phyloP scores from a whole-genome alignment of 2,797 vertebrate species.

The Diplodus sargus region DNA sequence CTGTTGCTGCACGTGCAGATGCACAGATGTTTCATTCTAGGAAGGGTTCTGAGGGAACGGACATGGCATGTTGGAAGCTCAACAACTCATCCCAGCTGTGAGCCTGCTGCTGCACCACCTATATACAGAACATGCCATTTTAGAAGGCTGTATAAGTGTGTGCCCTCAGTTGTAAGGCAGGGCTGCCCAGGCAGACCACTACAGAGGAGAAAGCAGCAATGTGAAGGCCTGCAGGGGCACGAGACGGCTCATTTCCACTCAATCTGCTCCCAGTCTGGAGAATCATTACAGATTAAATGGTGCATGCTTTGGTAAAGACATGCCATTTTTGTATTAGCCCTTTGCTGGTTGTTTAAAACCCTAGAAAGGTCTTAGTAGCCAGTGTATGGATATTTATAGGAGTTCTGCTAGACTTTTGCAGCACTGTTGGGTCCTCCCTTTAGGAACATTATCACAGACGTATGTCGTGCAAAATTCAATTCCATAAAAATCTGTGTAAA shows the following conservation, averaged over 20 bases:
- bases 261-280: constrained; percentile 8
- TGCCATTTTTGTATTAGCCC: neutral
- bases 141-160: constrained; percentile 31
- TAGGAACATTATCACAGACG: neutral
- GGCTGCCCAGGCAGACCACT: constrained; percentile 54
- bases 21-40: constrained; percentile 21
- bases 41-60: constrained; percentile 43
- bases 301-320: neutral
- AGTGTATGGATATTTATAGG: neutral
- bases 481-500: neutral
- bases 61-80: neutral
- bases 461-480: neutral
- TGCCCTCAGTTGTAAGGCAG: constrained; percentile 44
- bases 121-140: constrained; percentile 62
- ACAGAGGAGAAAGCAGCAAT: constrained; percentile 38
- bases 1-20: constrained; percentile 44
- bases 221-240: constrained; percentile 2
- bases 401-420: neutral
- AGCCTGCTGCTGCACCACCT: constrained; percentile 51
- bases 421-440: too few species aligned
- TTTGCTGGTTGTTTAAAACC: neutral
- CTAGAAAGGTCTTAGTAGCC: neutral
- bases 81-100: constrained; percentile 54
- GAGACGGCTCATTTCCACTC: constrained; percentile 5
- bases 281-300: neutral